phyloP scores from a whole-genome alignment of 2,888 invertebrate genomes.

The Aphrophora alni region DNA sequence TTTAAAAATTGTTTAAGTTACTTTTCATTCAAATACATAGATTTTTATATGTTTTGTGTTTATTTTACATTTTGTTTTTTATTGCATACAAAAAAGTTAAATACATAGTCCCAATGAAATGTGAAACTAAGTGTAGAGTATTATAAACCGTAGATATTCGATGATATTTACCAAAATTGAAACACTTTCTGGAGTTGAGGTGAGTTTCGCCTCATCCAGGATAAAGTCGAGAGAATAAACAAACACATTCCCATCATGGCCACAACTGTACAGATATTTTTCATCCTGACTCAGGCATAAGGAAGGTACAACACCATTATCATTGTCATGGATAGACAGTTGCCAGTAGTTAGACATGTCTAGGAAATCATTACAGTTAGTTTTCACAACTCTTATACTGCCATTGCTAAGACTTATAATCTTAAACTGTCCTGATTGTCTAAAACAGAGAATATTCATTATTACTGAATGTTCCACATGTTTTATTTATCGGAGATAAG shows the following conservation, averaged over 20 bases:
- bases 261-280: not conserved
- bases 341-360: not conserved
- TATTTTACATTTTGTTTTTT: too few species aligned
- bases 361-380: not conserved
- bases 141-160: too few species aligned
- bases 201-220: not conserved
- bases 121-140: too few species aligned
- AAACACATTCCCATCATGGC: not conserved
- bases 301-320: not conserved
- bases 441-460: not conserved
- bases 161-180: not conserved
- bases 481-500: too few species aligned
- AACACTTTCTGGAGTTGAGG: not conserved
- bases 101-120: too few species aligned
- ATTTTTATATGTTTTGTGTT: too few species aligned
- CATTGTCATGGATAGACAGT: not conserved
- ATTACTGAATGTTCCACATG: too few species aligned
- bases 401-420: not conserved
- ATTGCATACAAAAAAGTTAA: too few species aligned
- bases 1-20: too few species aligned
- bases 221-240: not conserved
- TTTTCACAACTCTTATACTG: not conserved
- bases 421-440: not conserved
- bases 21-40: too few species aligned
- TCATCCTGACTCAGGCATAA: not conserved